Percentiles rank a stretch among this genome's conserved stretches.
Conservation (phyloP, 2,113 vertebrate genomes). For the Cavia aperea region DNA sequence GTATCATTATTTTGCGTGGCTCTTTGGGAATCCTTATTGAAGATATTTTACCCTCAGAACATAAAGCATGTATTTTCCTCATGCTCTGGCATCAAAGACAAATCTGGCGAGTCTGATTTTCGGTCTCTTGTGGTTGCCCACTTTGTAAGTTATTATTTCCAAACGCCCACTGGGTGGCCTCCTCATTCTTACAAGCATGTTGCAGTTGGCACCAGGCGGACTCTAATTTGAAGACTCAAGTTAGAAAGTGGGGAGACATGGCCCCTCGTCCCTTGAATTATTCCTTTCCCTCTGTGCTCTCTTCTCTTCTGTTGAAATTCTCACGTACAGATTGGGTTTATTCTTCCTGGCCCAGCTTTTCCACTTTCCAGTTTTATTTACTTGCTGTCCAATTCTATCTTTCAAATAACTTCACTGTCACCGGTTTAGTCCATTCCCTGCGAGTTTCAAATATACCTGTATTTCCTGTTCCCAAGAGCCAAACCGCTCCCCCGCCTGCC, state of each 20-base stretch:
- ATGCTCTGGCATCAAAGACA: background rate
- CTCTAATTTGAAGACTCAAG: background rate
- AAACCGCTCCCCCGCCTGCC: background rate
- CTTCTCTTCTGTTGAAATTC: background rate
- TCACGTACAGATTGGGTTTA: background rate
- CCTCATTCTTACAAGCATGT: background rate
- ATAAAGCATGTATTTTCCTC: background rate
- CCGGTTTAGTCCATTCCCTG: background rate
- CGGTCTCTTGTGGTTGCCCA: background rate
- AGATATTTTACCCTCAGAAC: background rate
- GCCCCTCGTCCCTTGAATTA: background rate
- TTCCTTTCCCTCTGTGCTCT: background rate
- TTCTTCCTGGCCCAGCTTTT: background rate
- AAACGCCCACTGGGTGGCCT: background rate
- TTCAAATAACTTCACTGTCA: background rate
- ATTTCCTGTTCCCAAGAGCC: background rate
- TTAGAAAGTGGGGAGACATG: background rate
- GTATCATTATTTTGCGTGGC: background rate
- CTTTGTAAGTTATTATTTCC: background rate
- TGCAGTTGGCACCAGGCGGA: rapidly evolving
- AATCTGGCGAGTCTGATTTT: background rate
- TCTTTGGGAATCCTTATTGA: background rate
- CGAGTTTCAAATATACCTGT: background rate
- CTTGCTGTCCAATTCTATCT: background rate
- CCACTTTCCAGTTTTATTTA: background rate